Conservation (phyloP, 1,140 invertebrate genomes). For the Diabrotica virgifera region DNA sequence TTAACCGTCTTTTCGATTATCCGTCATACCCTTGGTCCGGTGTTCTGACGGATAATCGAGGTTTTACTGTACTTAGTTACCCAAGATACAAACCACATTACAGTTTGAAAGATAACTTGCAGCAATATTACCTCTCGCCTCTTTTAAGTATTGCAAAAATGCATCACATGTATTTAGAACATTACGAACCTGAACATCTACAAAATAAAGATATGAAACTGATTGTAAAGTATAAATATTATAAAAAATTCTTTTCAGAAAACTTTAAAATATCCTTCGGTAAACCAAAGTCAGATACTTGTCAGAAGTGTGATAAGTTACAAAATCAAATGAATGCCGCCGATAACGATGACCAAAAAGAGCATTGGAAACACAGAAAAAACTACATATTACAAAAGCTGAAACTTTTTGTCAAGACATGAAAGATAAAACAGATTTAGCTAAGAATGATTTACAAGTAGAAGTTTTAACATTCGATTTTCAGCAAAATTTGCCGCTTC, state of each 20-base stretch:
- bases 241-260: slow-evolving; percentile 5
- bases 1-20: no score
- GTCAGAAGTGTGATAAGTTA: slow-evolving; percentile 17
- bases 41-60: no score
- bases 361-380: slow-evolving; percentile 7
- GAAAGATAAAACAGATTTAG: not conserved
- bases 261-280: slow-evolving; percentile 19
- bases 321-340: slow-evolving; percentile 17
- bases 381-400: slow-evolving; percentile 11
- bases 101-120: no score
- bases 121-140: no score
- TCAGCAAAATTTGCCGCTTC: slow-evolving; percentile 24
- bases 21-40: no score
- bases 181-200: no score
- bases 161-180: no score
- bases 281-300: slow-evolving; percentile 19
- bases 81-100: no score
- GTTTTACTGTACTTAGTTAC: no score
- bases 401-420: slow-evolving; percentile 6
- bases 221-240: not conserved
- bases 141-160: no score
- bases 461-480: slow-evolving; percentile 19
- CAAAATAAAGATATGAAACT: not conserved
- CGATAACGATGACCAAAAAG: slow-evolving; percentile 6
- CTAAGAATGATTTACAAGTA: not conserved